Evolutionary conservation across 1,140 invertebrate species (phyloP).

Genomic region (Aleiodes sp.): DNA sequence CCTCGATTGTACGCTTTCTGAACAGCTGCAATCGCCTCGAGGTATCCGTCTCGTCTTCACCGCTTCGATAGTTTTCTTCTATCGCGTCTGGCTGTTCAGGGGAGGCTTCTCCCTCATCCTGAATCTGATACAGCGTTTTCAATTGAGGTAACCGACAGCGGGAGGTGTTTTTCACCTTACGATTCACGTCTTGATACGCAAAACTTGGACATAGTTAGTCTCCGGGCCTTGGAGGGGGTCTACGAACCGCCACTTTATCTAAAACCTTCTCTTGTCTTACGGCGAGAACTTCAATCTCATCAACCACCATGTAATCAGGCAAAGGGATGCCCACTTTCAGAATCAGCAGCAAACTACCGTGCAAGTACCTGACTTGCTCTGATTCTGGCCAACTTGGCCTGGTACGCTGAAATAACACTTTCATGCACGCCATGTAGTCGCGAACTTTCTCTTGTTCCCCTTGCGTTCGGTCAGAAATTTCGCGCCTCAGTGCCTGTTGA

Average conservation of each 20-base stretch:
- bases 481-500: background rate
- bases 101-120: too few relatives aligned
- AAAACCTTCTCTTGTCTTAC: background rate
- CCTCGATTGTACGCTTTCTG: too few relatives aligned
- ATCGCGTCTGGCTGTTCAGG: too few relatives aligned
- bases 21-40: too few relatives aligned
- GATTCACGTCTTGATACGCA: background rate
- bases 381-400: background rate
- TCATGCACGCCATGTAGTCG: too few relatives aligned
- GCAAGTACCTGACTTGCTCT: background rate
- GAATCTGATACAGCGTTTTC: too few relatives aligned
- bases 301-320: background rate
- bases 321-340: background rate
- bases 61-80: too few relatives aligned
- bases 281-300: background rate
- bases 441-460: background rate
- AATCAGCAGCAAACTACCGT: background rate
- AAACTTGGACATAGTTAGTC: background rate
- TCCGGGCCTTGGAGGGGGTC: background rate
- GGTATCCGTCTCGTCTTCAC: too few relatives aligned
- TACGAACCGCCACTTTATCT: too few relatives aligned
- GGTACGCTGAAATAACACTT: background rate
- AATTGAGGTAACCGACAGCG: too few relatives aligned
- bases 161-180: too few relatives aligned
- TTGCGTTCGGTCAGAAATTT: background rate